Evolutionary conservation across 2,888 invertebrate species (phyloP).

Genomic region (Drosophila borealis): DNA sequence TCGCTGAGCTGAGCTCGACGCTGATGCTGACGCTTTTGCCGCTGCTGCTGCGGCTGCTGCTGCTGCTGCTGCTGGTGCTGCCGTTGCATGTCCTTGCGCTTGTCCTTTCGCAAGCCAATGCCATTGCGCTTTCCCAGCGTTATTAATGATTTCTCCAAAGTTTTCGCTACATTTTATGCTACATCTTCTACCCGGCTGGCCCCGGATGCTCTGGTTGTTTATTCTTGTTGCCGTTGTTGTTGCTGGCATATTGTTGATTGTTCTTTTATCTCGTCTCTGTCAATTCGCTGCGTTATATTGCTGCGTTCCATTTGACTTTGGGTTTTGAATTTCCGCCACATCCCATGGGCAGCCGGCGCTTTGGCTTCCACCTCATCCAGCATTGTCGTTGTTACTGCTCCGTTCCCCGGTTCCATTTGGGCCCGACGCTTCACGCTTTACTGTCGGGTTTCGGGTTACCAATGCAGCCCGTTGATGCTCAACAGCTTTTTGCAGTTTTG

Average conservation of each 20-base stretch:
- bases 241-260: constrained; percentile 77
- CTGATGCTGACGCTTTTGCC: constrained; percentile 9
- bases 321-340: constrained; percentile 78
- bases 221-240: constrained; percentile 34
- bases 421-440: constrained; percentile 57
- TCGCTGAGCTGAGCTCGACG: constrained; percentile 52
- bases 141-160: constrained; percentile 82
- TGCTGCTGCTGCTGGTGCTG: not conserved
- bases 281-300: constrained; percentile 78
- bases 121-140: constrained; percentile 80
- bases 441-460: constrained; percentile 40
- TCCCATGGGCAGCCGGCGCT: constrained; percentile 47
- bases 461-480: constrained; percentile 6
- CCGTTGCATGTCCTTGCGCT: constrained; percentile 79
- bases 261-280: constrained; percentile 82
- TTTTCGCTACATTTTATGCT: constrained; percentile 79
- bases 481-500: constrained; percentile 38
- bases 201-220: constrained; percentile 44
- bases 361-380: constrained; percentile 29
- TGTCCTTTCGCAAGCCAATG: constrained; percentile 77
- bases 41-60: constrained; percentile 1
- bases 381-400: constrained; percentile 9
- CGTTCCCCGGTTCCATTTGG: constrained; percentile 52
- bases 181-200: constrained; percentile 59
- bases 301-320: constrained; percentile 80